Evolutionary conservation across 2,113 vertebrate genomes (phyloP).

Genomic region (Halichoeres trimaculatus): DNA sequence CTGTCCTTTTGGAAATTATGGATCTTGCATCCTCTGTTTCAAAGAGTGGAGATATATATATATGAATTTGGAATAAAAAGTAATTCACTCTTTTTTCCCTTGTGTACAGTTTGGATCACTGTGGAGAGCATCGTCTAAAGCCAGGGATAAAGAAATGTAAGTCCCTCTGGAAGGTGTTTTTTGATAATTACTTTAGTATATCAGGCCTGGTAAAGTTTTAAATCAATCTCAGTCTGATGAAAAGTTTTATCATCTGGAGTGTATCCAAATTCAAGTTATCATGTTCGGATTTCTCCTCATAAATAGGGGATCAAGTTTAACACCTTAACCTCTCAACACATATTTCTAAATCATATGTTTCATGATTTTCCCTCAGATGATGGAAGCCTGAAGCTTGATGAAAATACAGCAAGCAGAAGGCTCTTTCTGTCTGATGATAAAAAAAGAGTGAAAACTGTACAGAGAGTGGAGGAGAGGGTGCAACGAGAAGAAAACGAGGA

Average conservation of each 20-base stretch:
- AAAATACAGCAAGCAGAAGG: constrained; percentile 26
- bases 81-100: not conserved
- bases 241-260: no score
- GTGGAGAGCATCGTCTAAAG: constrained; percentile 35
- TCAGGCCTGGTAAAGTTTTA: not conserved
- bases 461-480: not conserved
- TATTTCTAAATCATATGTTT: not conserved
- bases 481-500: not conserved
- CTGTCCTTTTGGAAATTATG: no score
- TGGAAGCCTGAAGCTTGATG: constrained; percentile 46
- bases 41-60: no score
- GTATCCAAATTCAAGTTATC: no score
- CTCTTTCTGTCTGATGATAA: constrained; percentile 31
- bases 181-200: not conserved
- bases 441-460: constrained; percentile 4
- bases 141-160: constrained; percentile 48
- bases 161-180: not conserved
- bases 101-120: constrained; percentile 35
- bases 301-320: no score
- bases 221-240: not conserved
- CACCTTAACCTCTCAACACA: no score
- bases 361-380: constrained; percentile 45
- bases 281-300: no score
- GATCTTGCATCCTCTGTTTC: no score
- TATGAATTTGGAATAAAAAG: no score